These are phyloP conservation scores for Nemapogon koenigi DNA, from an alignment of 2,888 invertebrate genomes.

Conservation along the genomic window DNA sequence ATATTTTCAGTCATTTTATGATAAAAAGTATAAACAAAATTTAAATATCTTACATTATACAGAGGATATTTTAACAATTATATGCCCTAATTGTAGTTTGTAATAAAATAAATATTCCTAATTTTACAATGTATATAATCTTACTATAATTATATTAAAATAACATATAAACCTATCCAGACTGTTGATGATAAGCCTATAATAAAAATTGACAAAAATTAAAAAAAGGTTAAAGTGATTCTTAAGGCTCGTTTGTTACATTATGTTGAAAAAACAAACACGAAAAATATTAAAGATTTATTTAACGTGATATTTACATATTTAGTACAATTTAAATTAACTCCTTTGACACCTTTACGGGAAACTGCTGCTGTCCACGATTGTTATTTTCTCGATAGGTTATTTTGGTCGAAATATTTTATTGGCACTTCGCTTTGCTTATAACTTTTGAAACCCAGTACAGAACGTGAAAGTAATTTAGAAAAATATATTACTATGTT, in stretches of 20 bases:
- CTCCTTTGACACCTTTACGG: constrained; percentile 41
- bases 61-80: constrained; percentile 1
- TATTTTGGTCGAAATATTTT: neutral
- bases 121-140: too few relatives aligned
- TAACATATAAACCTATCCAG: constrained; percentile 40
- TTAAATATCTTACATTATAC: constrained; percentile 5
- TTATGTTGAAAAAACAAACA: constrained; percentile 39
- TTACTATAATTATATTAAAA: constrained; percentile 25
- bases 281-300: constrained; percentile 37
- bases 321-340: constrained; percentile 53
- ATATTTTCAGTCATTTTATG: constrained; percentile 8
- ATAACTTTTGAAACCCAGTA: too few relatives aligned
- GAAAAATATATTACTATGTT: too few relatives aligned
- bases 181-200: constrained; percentile 33
- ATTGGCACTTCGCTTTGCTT: constrained; percentile 1
- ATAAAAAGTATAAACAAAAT: constrained; percentile 1
- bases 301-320: constrained; percentile 50
- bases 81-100: constrained; percentile 6
- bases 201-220: constrained; percentile 45
- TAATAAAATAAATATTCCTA: constrained; percentile 24
- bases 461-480: too few relatives aligned
- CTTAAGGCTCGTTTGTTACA: constrained; percentile 37
- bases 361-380: constrained; percentile 26
- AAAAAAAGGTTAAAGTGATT: constrained; percentile 33
- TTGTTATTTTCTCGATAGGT: neutral